Evolutionary conservation across 2,113 vertebrate species (phyloP).

Genomic region (Ptilorrhoa leucosticta): DNA sequence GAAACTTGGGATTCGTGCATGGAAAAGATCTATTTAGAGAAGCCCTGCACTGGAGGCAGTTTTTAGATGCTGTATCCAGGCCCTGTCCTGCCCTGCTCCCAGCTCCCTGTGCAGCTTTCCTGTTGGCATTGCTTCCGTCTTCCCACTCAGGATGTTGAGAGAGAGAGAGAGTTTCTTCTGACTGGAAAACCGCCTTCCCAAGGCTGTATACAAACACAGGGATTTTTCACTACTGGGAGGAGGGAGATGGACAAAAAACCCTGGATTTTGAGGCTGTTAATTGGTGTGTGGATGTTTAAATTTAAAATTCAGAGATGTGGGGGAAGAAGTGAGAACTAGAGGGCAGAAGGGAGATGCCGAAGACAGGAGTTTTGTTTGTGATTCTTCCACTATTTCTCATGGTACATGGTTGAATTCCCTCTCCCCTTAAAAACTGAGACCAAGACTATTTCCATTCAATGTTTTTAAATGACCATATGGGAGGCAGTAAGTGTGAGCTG

Average conservation of each 20-base stretch:
- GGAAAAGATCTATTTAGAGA: slow-evolving; percentile 18
- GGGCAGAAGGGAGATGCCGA: not conserved
- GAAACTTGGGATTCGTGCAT: not conserved
- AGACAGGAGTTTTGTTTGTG: not conserved
- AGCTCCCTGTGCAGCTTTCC: not conserved
- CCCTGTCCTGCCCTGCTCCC: not conserved
- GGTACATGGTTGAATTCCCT: not conserved
- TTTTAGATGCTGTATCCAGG: not conserved
- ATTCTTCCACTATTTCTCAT: not conserved
- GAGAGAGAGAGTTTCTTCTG: not conserved
- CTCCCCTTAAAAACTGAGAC: not conserved
- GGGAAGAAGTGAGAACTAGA: not conserved
- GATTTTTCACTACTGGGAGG: not conserved
- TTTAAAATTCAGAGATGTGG: not conserved
- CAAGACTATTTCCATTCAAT: not conserved
- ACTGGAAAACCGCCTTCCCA: not conserved
- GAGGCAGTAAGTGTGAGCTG: not conserved
- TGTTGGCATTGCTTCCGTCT: not conserved
- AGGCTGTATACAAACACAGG: not conserved
- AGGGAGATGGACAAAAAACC: not conserved
- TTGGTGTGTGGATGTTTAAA: not conserved
- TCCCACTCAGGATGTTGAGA: not conserved
- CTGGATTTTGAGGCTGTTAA: not conserved
- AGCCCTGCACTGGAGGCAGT: not conserved
- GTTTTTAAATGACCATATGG: not conserved